Conservation (phyloP, 2,888 invertebrate species). For the Mimas tiliae region DNA sequence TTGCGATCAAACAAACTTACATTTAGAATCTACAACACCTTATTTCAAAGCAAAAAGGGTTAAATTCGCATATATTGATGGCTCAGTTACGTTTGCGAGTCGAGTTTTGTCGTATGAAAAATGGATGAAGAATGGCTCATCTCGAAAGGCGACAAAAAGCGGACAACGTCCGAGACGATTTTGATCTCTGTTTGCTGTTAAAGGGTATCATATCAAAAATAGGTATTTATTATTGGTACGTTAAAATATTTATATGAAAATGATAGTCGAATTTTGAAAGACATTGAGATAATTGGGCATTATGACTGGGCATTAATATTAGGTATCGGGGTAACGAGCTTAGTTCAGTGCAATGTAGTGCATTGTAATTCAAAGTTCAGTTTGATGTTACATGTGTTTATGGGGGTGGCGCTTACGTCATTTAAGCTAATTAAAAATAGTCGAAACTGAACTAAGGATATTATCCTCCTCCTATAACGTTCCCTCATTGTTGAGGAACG, state of each 20-base stretch:
- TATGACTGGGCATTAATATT: too few relatives aligned
- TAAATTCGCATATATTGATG: constrained; percentile 28
- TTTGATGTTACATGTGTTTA: too few relatives aligned
- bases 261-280: too few relatives aligned
- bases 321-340: too few relatives aligned
- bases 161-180: constrained; percentile 63
- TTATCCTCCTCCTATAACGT: too few relatives aligned
- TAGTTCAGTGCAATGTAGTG: too few relatives aligned
- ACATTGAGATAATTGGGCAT: too few relatives aligned
- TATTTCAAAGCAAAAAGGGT: constrained; percentile 38
- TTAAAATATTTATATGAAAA: background rate
- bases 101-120: constrained; percentile 72
- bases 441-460: too few relatives aligned
- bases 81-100: constrained; percentile 43
- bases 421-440: too few relatives aligned
- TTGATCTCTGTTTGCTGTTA: constrained; percentile 69
- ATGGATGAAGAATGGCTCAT: constrained; percentile 74
- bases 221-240: constrained; percentile 3
- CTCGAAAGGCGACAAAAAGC: constrained; percentile 66
- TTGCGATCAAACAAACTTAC: constrained; percentile 72
- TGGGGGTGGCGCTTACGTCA: too few relatives aligned
- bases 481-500: too few relatives aligned
- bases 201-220: constrained; percentile 68
- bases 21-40: constrained; percentile 31
- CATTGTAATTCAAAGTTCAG: too few relatives aligned